Evolutionary conservation across 2,888 invertebrate genomes (phyloP), one percentile per base, ranked within the genome.

Genomic region (Brachyopa scutellaris): DNA sequence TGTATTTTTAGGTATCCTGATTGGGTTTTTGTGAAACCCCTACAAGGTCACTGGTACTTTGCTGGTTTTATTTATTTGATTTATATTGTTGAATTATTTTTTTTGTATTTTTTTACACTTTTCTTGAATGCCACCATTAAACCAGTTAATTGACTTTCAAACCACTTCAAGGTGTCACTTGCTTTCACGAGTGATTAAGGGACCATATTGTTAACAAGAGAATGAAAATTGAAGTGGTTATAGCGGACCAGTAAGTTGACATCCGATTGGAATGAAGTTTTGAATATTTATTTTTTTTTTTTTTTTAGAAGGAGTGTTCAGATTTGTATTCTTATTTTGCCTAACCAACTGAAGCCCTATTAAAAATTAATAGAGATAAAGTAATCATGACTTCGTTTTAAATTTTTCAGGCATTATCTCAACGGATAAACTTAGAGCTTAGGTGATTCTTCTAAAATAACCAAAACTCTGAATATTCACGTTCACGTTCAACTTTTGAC

Each of bases 91-190:
- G 6, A 47, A 33, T 33, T 26, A 8, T 23, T 0, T 1, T 62
- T 26, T 29, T 8, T 38, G 5, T 13, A 6, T 47, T 11, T 57
- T 19, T 11, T 53, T 36, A 11, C 6, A 26, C 26, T n/a, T n/a
- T n/a, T n/a, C 11, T 57, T 17, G 23, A 7, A n/a, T 19, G 3
- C 19, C 38, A 51, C 33, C 40, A 17, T 15, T 15, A 45, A 72
- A 72, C 72, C 72, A 53, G 72, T 72, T 72, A 6, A 23, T 29
- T 49, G 57, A 49, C 26, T 51, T 72, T 62, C 8, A 21, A 7
- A 19, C n/a, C 21, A 47, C 36, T 49, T 61, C 29, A 72, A 51
- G 61, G 38, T 53, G 61, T 42, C 51, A 33, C 13, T 53, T 23
- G 23, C 19, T 5, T 36, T 51, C 7, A 26, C 17, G 36, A 11